Conservation (phyloP, 2,797 vertebrate genomes). For the Alauda arvensis region DNA sequence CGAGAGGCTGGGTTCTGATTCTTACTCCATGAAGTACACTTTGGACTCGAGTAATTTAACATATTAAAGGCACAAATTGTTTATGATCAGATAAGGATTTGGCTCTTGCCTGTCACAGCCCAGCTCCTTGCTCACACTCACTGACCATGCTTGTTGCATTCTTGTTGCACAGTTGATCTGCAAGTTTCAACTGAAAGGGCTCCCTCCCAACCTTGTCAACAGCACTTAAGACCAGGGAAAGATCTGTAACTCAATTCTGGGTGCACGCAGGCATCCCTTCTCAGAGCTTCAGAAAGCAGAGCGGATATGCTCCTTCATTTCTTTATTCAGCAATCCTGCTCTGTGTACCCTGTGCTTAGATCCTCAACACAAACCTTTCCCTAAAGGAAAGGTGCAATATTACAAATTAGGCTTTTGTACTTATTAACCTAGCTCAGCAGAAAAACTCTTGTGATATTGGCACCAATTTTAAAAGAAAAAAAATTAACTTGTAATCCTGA, state of each 20-base stretch:
- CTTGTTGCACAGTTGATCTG: neutral
- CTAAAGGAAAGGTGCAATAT: neutral
- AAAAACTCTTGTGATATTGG: neutral
- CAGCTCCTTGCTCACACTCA: neutral
- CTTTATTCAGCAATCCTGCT: neutral
- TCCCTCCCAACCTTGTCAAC: neutral
- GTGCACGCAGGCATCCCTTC: neutral
- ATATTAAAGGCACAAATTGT: neutral
- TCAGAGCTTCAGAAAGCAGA: neutral
- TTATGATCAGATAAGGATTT: neutral
- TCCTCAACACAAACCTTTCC: neutral
- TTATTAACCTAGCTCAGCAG: neutral
- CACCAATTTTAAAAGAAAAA: neutral
- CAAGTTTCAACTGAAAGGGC: neutral
- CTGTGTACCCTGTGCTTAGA: neutral
- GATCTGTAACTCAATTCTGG: neutral
- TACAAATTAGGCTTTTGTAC: neutral
- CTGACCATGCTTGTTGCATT: neutral
- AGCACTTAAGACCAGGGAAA: neutral
- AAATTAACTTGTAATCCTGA: neutral
- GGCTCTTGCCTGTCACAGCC: neutral
- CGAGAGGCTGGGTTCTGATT: neutral
- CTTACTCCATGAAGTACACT: neutral
- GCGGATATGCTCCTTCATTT: neutral
- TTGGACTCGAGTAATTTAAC: neutral